These are phyloP conservation scores for Dendrophyllia cribrosa DNA, from an alignment of 64 coral and sea anemone genomes.

Conservation along the genomic window DNA sequence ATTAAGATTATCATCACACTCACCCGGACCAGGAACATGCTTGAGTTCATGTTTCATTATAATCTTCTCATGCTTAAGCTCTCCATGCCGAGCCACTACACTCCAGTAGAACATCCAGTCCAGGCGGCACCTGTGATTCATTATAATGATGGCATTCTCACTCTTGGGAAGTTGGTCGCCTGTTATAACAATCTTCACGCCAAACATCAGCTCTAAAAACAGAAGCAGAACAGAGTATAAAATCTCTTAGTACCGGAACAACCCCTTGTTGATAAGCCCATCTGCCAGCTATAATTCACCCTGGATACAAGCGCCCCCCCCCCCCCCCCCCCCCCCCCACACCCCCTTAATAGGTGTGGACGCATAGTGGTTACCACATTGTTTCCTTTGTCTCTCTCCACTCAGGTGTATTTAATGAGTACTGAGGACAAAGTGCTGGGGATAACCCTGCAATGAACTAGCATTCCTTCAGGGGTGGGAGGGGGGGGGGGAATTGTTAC, in stretches of 20 bases:
- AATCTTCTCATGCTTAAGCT: slow-evolving; percentile 90
- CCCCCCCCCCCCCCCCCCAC: no score
- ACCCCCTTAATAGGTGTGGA: no score
- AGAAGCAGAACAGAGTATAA: neutral
- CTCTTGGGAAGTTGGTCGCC: slow-evolving; percentile 71
- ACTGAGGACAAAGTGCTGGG: no score
- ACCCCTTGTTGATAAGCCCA: neutral
- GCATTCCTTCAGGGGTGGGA: no score
- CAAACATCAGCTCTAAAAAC: slow-evolving; percentile 81
- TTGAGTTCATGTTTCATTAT: slow-evolving; percentile 97
- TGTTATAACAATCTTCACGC: slow-evolving; percentile 79
- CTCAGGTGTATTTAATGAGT: no score
- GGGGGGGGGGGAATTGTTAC: no score
- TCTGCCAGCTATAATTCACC: no score
- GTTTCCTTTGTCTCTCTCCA: no score
- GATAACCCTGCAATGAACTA: no score
- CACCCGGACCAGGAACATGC: slow-evolving; percentile 89
- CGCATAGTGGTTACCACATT: no score
- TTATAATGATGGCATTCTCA: slow-evolving; percentile 88
- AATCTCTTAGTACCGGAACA: neutral
- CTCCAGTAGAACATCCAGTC: slow-evolving; percentile 99
- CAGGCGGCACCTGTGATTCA: slow-evolving; percentile 95
- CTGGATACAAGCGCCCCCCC: no score
- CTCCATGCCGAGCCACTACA: slow-evolving; percentile 72
- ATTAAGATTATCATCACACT: neutral